Evolutionary conservation across 2,797 vertebrate species (phyloP).

Genomic region (Streptopelia turtur): DNA sequence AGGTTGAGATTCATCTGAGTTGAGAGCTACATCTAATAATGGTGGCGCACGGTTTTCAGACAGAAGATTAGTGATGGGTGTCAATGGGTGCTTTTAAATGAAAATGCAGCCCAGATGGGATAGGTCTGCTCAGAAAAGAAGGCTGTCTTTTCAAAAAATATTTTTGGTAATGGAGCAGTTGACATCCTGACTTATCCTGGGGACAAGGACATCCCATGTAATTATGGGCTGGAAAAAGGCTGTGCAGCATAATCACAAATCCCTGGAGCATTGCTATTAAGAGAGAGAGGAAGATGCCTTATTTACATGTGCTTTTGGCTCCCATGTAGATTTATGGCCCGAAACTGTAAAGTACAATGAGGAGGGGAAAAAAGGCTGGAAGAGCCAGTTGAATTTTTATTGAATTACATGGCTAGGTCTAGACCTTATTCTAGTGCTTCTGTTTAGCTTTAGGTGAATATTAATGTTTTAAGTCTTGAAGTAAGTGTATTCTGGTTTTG

Average conservation of each 20-base stretch:
- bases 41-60: background rate
- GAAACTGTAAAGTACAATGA: background rate
- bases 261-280: background rate
- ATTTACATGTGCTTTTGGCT: slow-evolving; percentile 5
- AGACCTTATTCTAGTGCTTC: background rate
- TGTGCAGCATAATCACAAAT: background rate
- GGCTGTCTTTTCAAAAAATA: background rate
- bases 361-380: background rate
- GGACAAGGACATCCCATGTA: background rate
- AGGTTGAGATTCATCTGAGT: background rate
- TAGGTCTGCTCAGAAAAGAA: background rate
- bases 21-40: background rate
- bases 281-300: slow-evolving; percentile 14
- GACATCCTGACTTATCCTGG: background rate
- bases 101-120: background rate
- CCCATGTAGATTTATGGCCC: background rate
- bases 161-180: background rate
- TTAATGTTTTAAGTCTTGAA: slow-evolving; percentile 9
- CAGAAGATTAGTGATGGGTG: background rate
- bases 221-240: background rate
- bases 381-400: background rate
- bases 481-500: slow-evolving; percentile 16
- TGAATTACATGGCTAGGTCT: background rate
- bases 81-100: background rate
- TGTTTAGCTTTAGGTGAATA: background rate